Evolutionary conservation across 2,113 vertebrate genomes (phyloP), one percentile per base, ranked within the genome.

Genomic region (Eudyptes chrysolophus): DNA sequence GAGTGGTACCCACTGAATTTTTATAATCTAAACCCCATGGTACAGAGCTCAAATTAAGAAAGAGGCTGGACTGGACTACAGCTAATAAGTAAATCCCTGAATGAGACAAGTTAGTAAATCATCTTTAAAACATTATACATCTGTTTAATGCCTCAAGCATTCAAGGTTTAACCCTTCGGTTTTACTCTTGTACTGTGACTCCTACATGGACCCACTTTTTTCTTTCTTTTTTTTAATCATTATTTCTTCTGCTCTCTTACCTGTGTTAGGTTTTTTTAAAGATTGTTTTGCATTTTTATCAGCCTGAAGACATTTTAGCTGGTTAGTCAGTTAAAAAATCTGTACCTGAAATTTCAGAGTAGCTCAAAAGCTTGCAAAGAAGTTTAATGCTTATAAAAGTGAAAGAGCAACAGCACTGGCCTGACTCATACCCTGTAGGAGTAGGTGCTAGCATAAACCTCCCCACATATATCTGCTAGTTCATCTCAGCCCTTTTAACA

Each of bases 391-490:
- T 74, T 70, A 61, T 70, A 90, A 68, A 97, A 96, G 82, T 93
- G 93, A 96, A 94, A 97, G 75, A 97, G 75, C 79, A 97, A 78
- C 52, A 92, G n/a, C 64, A 70, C n/a, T 93, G 94, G 75, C 92
- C 87, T 97, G 97, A 97, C 93, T 97, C 95, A 97, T 95, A 96
- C 68, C 46, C 82, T 94, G 96, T 97, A 96, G 97, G 96, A 96
- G 96, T 95, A 94, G 46, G 92, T 95, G 93, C 89, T 92, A 97
- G 97, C 69, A 84, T 92, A 97, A 96, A 89, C 92, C 92, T 95
- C 90, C 83, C 80, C 87, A 81, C 88, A 38, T 91, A 20, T 94
- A 94, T 96, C 78, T 96, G 75, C 89, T 96, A 71, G 82, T 94
- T 97, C 89, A 96, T 96, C 92, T 94, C 84, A 96, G 87, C 65